Evolutionary conservation across 2,113 vertebrate species (phyloP), one percentile per base, ranked within the genome.

Genomic region (Siniperca knerii): DNA sequence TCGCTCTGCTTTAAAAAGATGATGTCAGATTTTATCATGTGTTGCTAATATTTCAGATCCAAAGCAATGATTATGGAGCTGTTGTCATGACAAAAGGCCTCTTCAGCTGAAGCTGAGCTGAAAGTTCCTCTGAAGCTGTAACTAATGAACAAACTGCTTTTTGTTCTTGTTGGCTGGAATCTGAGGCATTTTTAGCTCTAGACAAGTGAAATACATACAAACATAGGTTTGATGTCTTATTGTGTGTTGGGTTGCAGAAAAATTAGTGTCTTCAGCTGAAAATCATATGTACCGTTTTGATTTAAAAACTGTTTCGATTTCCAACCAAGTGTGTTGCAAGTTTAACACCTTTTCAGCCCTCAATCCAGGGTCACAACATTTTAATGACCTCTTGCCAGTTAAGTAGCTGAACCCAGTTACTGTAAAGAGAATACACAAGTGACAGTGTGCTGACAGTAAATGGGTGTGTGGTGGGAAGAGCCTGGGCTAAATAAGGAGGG

Each of bases 21-120:
- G 91, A 94, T 91, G 93, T 94, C 94, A 93, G 90, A 90, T 92
- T 92, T 89, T 76, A 85, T 91, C 90, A 92, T 86, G 88, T 87
- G 92, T 89, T 90, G 85, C 81, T 83, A 76, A 93, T 89, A 87
- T 92, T 87, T 91, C 74, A 80, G 87, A 90, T 25, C 76, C 82
- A 80, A 84, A 58, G 88, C 52, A 67, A 54, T 46, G 81, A 84
- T 92, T 69, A 74, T 62, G 23, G 69, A 64, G 82, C 83, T 67
- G 77, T 83, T 40, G 73, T 90, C 86, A 68, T 52, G 70, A 93
- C 92, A 92, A 90, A 73, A 88, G 68, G 64, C 75, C 71, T 80
- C 83, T 78, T 88, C 20, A 87, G 85, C 87, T 1, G 46, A 61
- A 62, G 76, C 68, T 10, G 54, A 80, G 83, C 61, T 50, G 54